phyloP scores from a whole-genome alignment of 2,113 vertebrate species.

The Etheostoma cragini region DNA sequence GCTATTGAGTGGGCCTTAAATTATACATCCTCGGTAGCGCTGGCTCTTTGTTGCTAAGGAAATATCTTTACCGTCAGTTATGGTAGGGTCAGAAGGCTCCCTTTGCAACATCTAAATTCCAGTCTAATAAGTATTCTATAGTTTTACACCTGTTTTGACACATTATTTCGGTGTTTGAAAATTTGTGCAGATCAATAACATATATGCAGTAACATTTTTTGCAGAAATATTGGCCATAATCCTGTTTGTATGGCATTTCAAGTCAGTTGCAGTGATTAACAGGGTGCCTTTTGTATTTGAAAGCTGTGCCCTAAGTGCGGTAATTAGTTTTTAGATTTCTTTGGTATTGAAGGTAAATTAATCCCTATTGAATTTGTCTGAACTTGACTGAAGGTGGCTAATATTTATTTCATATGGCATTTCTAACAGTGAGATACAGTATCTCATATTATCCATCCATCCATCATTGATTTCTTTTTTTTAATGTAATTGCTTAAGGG shows the following conservation, averaged over 20 bases:
- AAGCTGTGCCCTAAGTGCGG: background rate
- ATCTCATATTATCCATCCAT: slow-evolving; percentile 39
- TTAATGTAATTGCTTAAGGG: slow-evolving; percentile 58
- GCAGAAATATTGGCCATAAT: background rate
- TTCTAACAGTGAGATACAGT: slow-evolving; percentile 51
- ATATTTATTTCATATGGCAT: slow-evolving; percentile 35
- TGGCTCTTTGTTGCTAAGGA: slow-evolving; percentile 28
- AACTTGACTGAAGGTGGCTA: slow-evolving; percentile 21
- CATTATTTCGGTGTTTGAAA: background rate
- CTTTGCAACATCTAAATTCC: background rate
- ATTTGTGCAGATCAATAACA: background rate
- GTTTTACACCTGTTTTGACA: background rate
- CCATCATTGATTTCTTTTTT: slow-evolving; percentile 42
- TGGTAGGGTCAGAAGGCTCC: background rate
- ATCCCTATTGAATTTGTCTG: background rate
- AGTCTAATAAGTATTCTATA: background rate
- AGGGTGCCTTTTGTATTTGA: background rate
- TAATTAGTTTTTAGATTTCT: background rate
- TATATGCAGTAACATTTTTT: background rate
- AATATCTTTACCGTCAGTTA: slow-evolving; percentile 4
- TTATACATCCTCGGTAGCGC: slow-evolving; percentile 7
- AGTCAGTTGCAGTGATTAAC: background rate
- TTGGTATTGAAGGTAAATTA: slow-evolving; percentile 8
- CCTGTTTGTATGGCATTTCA: background rate
- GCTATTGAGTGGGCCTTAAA: slow-evolving; percentile 32